Base-by-base conservation (phyloP, 2,888 invertebrate genomes). In the Listrodromus nycthemerus region DNA sequence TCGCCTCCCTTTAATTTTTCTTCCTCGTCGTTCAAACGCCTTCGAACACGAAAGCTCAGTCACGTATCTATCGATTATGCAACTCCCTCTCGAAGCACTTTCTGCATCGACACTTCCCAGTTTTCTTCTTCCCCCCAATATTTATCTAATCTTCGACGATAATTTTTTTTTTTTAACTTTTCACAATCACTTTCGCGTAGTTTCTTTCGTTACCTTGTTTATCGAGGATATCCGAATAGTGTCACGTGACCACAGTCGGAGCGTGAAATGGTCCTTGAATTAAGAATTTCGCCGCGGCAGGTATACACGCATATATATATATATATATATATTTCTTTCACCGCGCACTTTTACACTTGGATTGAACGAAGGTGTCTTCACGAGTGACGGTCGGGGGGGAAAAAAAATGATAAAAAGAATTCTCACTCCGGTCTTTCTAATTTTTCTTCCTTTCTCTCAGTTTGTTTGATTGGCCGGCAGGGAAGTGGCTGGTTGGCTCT, bases 211-310 rank as follows among this genome's bases (percentile, higher is more conserved):
- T 78, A 52, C 65, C 5, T 27, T 77, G 65, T 61, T 75, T 30
- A 21, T 66, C 10, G 50, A 66, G 48, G 37, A 33, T 30, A 52
- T 71, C 37, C 55, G 16, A 24, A 6, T 33, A 41, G 71, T 58
- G 21, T 71, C 55, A 13, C 55, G 10, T 16, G 37, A 10, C 24
- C 7, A 16, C 24, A 6, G 48, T 30, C 10, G 5, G 13, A 67
- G 61, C 41, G 81, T 76, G 81, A 83, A 83, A 76, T 81, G 70
- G 76, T 81, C 66, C 81, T 81, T 80, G 81, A 76, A 81, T 76
- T 41, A 58, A 58, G 70, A 70, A 71, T 71, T 71, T 24, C 45
- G 27, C 55, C 41, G 45, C 63, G 30, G 24, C 50, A 45, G 63
- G n/a, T n/a, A n/a, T n/a, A 73, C 41, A 73, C 27, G 58, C 24